phyloP scores from a whole-genome alignment of 2,888 invertebrate species.

The Macrosoma leucophasiata region DNA sequence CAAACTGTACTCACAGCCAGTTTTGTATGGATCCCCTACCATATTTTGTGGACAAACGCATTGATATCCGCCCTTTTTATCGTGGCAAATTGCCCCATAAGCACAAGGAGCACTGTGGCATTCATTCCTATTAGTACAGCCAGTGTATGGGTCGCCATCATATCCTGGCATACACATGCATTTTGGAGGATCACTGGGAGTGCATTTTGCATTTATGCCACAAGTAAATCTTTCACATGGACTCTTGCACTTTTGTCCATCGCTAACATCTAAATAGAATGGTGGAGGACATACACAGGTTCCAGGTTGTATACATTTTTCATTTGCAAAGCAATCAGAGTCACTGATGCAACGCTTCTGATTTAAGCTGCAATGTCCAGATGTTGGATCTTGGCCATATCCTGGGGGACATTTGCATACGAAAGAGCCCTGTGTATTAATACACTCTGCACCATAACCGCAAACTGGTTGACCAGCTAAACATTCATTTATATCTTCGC shows the following conservation, averaged over 20 bases:
- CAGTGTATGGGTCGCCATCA: constrained; percentile 89
- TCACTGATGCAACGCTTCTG: constrained; percentile 89
- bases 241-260: constrained; percentile 92
- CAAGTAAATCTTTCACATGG: constrained; percentile 94
- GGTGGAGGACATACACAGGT: constrained; percentile 94
- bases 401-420: constrained; percentile 88
- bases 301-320: constrained; percentile 93
- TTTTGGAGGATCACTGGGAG: constrained; percentile 90
- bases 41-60: constrained; percentile 90
- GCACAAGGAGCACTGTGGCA: constrained; percentile 90
- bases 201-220: constrained; percentile 92
- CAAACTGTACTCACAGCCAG: constrained; percentile 79
- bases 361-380: constrained; percentile 87
- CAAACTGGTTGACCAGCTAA: constrained; percentile 84
- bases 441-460: constrained; percentile 91
- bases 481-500: constrained; percentile 91
- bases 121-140: constrained; percentile 91
- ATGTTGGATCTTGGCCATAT: constrained; percentile 87
- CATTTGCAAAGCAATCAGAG: constrained; percentile 88
- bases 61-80: constrained; percentile 89
- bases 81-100: constrained; percentile 91
- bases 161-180: constrained; percentile 92
- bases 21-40: constrained; percentile 89
- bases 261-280: constrained; percentile 87
- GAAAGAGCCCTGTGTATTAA: constrained; percentile 85